phyloP scores from a whole-genome alignment of 1,140 invertebrate genomes.

The Pemphigus obesinymphae region DNA sequence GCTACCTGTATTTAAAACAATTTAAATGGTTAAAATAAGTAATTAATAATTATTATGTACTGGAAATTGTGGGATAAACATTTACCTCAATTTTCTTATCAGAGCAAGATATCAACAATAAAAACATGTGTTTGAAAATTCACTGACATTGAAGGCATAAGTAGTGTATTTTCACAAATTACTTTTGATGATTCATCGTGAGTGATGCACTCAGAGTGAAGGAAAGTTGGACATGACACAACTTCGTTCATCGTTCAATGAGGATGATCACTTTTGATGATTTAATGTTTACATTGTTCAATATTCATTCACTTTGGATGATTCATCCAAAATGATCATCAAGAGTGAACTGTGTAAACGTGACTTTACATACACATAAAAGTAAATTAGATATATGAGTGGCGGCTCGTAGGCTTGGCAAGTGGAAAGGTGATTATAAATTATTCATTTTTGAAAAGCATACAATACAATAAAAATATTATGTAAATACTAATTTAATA shows the following conservation, averaged over 20 bases:
- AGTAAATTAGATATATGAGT: too few relatives aligned
- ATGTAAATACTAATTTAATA: too few relatives aligned
- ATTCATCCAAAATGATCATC: neutral
- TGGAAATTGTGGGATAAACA: neutral
- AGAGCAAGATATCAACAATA: neutral
- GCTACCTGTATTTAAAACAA: too few relatives aligned
- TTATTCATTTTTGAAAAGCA: too few relatives aligned
- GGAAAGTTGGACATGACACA: neutral
- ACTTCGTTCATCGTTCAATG: neutral
- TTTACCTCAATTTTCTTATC: neutral
- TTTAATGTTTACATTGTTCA: neutral
- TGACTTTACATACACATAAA: too few relatives aligned
- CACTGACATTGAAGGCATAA: neutral
- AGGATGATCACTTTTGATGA: neutral
- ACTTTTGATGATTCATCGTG: neutral
- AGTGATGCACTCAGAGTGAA: neutral
- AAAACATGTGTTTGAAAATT: neutral
- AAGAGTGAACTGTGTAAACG: neutral
- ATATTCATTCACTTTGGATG: neutral
- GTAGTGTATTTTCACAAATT: neutral
- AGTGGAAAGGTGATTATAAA: too few relatives aligned
- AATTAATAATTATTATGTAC: neutral
- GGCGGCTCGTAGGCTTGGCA: too few relatives aligned
- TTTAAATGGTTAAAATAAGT: too few relatives aligned
- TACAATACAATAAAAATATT: too few relatives aligned